Conservation (phyloP, 2,888 invertebrate genomes). For the Ormyrus labotus region DNA sequence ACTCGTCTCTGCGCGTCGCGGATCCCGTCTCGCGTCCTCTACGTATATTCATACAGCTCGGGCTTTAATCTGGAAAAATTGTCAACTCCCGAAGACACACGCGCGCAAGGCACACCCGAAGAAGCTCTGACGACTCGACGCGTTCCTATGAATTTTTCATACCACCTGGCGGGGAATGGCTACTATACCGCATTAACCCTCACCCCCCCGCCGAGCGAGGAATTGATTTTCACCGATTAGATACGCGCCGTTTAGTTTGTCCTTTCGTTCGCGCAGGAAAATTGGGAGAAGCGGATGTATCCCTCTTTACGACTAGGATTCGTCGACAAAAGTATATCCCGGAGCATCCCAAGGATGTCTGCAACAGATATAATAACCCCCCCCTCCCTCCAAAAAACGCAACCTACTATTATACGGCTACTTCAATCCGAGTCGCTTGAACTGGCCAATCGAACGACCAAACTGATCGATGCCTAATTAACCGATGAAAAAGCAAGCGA, state of each 20-base stretch:
- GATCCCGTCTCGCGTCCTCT: neutral
- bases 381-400: no score
- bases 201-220: neutral
- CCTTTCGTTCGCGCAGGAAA: no score
- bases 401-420: neutral
- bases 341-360: slow-evolving; percentile 28
- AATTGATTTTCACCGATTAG: slow-evolving; percentile 22
- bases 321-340: neutral
- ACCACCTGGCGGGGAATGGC: neutral
- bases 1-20: slow-evolving; percentile 23
- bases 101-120: neutral
- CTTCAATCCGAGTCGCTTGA: slow-evolving; percentile 19
- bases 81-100: neutral
- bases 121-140: slow-evolving; percentile 2
- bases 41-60: neutral
- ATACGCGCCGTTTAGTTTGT: no score
- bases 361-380: slow-evolving; percentile 26
- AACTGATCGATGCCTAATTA: slow-evolving; percentile 40
- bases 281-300: no score
- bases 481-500: slow-evolving; percentile 18
- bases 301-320: no score
- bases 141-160: slow-evolving; percentile 27
- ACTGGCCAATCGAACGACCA: slow-evolving; percentile 42
- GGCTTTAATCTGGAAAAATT: slow-evolving; percentile 29
- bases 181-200: no score